Base-by-base conservation (phyloP, 2,113 vertebrate species). In the Dipodomys ordii region DNA sequence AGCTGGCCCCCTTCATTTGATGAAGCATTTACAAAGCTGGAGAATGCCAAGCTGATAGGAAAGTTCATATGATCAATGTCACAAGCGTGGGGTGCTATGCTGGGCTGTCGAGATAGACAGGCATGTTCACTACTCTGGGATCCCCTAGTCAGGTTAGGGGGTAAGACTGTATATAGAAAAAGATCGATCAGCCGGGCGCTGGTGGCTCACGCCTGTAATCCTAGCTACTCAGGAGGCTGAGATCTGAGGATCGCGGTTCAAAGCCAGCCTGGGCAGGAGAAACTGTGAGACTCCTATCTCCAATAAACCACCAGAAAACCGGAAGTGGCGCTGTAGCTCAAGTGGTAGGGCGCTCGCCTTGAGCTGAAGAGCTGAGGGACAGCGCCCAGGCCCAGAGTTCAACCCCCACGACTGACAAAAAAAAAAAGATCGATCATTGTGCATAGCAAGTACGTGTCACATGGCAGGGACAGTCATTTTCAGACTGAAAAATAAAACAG, bases 161-260 rank as follows among this genome's bases (percentile, higher is more conserved):
- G 49, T 82, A 22, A 93, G 57, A 16, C 57, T 25, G 10, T 2
- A 28, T 93, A 39, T 32, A 90, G 85, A 90, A 79, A 92, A 92
- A 82, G 25, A 93, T 95, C 82, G 65, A 39, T 94, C 88, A 82
- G n/a, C n/a, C n/a, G n/a, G n/a, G n/a, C n/a, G n/a, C n/a, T n/a
- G n/a, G n/a, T n/a, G n/a, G n/a, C n/a, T n/a, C n/a, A n/a, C n/a
- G n/a, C n/a, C n/a, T n/a, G n/a, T n/a, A n/a, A n/a, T n/a, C n/a
- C n/a, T n/a, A n/a, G n/a, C n/a, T n/a, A n/a, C n/a, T n/a, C n/a
- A n/a, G n/a, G n/a, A n/a, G n/a, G n/a, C n/a, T n/a, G n/a, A n/a
- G n/a, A n/a, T n/a, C n/a, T n/a, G n/a, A n/a, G n/a, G n/a, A n/a
- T n/a, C n/a, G n/a, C n/a, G n/a, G n/a, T n/a, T n/a, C n/a, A n/a